phyloP scores from a whole-genome alignment of 2,113 vertebrate genomes.

The Copsychus sechellarum region DNA sequence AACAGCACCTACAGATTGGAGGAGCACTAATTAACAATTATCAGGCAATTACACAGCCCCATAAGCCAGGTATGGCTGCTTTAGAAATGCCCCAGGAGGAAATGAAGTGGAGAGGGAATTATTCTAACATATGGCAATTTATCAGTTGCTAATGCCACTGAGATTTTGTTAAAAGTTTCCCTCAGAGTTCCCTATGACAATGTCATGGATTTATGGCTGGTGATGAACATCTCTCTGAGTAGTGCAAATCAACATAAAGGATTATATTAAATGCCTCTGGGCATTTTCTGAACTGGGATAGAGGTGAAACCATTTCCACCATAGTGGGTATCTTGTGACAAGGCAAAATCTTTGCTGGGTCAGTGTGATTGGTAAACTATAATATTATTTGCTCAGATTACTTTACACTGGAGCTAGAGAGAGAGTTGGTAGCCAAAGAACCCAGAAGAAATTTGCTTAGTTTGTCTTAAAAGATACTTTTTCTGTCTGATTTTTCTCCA shows the following conservation, averaged over 20 bases:
- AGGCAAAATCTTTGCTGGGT: neutral
- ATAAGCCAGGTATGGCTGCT: neutral
- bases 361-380: neutral
- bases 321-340: neutral
- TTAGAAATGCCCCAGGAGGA: neutral
- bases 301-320: neutral
- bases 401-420: neutral
- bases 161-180: slow-evolving; percentile 3
- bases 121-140: neutral
- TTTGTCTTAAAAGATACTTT: neutral
- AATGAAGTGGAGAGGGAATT: neutral
- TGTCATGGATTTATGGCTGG: neutral
- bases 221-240: neutral
- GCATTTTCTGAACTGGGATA: neutral
- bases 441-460: neutral
- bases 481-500: neutral
- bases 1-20: neutral
- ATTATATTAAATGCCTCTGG: neutral
- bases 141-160: neutral
- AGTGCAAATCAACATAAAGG: neutral
- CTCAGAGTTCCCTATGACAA: neutral
- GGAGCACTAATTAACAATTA: neutral
- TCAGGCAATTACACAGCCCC: neutral
- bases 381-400: neutral
- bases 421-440: neutral